Conservation (phyloP, 2,888 invertebrate genomes). For the Calliscelio sp. region DNA sequence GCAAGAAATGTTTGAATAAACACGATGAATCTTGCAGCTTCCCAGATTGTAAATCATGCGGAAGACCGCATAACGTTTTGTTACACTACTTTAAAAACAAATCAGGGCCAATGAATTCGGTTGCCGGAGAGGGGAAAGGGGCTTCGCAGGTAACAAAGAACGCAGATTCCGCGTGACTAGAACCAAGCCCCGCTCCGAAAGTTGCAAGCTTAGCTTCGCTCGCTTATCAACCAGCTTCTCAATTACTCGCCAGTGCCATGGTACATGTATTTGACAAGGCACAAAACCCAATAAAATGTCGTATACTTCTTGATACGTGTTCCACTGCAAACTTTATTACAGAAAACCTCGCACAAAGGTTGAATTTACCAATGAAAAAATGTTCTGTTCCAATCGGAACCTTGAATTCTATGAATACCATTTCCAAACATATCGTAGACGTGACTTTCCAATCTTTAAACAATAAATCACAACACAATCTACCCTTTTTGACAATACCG, state of each 20-base stretch:
- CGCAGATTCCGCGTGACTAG: no score
- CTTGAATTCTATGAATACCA: neutral
- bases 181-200: no score
- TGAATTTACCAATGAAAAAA: neutral
- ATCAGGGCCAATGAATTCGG: no score
- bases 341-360: neutral
- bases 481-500: conserved; percentile 1
- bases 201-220: no score
- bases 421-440: neutral
- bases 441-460: neutral
- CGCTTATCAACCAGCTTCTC: no score
- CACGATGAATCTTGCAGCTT: no score
- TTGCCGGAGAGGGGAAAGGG: no score
- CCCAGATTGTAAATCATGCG: no score
- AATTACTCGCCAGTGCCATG: neutral
- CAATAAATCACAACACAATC: neutral
- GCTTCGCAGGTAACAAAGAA: no score
- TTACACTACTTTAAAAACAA: no score
- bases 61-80: no score
- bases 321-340: neutral
- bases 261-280: neutral
- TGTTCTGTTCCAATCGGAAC: neutral
- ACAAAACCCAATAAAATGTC: neutral
- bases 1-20: no score
- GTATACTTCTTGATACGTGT: neutral